phyloP scores from a whole-genome alignment of 2,113 vertebrate genomes.

The Agapornis roseicollis region DNA sequence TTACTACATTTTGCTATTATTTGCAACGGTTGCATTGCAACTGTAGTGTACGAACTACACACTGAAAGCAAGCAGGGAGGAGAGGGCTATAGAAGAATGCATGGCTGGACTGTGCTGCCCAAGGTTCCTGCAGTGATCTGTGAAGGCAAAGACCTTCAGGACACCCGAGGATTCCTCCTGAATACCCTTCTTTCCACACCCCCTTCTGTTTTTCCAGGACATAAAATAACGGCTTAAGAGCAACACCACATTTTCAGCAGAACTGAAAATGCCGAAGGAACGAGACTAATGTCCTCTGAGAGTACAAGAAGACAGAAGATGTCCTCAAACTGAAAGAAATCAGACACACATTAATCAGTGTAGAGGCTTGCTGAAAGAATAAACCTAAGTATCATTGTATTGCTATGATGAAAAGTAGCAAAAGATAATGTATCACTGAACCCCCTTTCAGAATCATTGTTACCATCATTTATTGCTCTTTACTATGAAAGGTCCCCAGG shows the following conservation, averaged over 20 bases:
- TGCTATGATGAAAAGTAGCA: conserved; percentile 19
- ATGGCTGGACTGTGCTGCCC: neutral
- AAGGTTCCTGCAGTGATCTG: neutral
- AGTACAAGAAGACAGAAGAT: neutral
- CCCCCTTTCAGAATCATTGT: neutral
- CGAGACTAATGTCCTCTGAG: neutral
- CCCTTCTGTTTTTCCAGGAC: neutral
- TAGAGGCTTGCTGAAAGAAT: neutral
- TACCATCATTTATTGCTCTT: conserved; percentile 31
- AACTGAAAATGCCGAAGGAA: neutral
- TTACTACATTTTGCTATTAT: neutral
- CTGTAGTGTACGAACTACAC: fast-evolving
- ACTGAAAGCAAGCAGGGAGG: neutral
- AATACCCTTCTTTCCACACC: neutral
- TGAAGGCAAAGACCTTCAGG: neutral
- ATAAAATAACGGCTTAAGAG: neutral
- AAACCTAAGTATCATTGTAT: neutral
- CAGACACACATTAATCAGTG: neutral
- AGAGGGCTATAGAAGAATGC: neutral
- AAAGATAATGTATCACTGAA: neutral
- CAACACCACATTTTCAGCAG: neutral
- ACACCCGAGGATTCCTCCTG: neutral
- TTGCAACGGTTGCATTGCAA: neutral
- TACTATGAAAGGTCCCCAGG: neutral
- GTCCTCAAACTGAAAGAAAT: neutral